phyloP scores from a whole-genome alignment of 1,140 invertebrate species.

The Camponotus vicinus region DNA sequence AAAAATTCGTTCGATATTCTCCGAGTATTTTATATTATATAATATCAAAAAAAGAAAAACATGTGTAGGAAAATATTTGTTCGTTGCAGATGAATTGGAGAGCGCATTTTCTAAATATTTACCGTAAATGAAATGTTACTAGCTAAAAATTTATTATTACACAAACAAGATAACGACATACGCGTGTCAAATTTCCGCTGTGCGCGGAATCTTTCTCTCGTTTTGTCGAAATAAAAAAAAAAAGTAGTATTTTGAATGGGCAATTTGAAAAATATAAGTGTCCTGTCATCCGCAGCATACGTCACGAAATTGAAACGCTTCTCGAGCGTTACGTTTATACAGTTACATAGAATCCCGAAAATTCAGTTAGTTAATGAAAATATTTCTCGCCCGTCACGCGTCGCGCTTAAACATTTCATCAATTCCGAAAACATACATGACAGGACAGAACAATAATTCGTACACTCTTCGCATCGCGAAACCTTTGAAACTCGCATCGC shows the following conservation, averaged over 20 bases:
- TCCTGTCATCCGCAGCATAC: conserved; percentile 56
- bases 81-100: neutral
- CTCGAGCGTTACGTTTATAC: conserved; percentile 49
- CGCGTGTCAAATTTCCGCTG: conserved; percentile 41
- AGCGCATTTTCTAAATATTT: conserved; percentile 21
- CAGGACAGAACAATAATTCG: conserved; percentile 40
- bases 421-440: conserved; percentile 16
- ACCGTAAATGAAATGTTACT: conserved; percentile 24
- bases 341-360: conserved; percentile 58
- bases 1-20: neutral
- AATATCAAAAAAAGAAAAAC: neutral
- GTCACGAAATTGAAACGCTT: conserved; percentile 60
- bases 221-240: conserved; percentile 50
- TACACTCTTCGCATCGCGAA: neutral
- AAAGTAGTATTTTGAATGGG: conserved; percentile 34
- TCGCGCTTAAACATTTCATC: conserved; percentile 36
- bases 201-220: conserved; percentile 3
- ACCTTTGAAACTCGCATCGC: neutral
- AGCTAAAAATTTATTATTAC: conserved; percentile 54
- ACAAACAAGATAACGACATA: conserved; percentile 41
- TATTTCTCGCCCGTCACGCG: conserved; percentile 34
- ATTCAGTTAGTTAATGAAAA: conserved; percentile 58
- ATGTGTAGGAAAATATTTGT: neutral
- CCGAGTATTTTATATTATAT: conserved; percentile 12
- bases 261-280: conserved; percentile 64